phyloP scores from a whole-genome alignment of 2,113 vertebrate genomes.

The Pangasianodon hypophthalmus region DNA sequence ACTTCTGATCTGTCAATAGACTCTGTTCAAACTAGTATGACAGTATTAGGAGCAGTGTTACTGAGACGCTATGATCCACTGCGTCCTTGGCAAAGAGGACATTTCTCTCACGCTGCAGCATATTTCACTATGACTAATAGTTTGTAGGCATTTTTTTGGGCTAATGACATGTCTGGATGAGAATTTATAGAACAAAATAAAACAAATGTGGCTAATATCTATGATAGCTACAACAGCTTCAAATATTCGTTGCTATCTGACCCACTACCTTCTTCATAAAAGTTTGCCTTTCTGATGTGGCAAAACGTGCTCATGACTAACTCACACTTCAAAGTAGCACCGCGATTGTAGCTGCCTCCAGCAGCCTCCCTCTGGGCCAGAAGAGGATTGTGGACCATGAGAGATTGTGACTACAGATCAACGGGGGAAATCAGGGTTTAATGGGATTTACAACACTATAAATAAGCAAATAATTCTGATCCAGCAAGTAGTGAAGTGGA shows the following conservation, averaged over 20 bases:
- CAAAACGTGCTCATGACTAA: constrained; percentile 29
- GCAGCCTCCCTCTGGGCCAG: not conserved
- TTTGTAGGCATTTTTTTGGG: constrained; percentile 1
- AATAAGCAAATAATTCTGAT: constrained; percentile 64
- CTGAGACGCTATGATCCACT: not conserved
- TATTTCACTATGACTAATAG: constrained; percentile 14
- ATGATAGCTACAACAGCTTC: not conserved
- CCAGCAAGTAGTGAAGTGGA: constrained; percentile 59
- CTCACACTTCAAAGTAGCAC: constrained; percentile 41
- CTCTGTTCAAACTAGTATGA: constrained; percentile 6
- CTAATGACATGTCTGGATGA: constrained; percentile 3
- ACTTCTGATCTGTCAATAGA: constrained; percentile 26
- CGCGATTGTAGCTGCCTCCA: not conserved
- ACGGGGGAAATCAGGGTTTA: constrained; percentile 68
- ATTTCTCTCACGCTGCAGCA: constrained; percentile 3
- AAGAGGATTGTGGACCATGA: not conserved
- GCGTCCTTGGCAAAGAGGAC: constrained; percentile 19
- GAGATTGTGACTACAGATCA: constrained; percentile 46
- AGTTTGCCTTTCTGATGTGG: constrained; percentile 27
- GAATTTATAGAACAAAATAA: not conserved
- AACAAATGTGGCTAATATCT: not conserved
- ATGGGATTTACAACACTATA: constrained; percentile 65
- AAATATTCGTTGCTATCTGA: not conserved
- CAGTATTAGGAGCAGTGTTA: constrained; percentile 23
- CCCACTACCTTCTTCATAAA: not conserved